Evolutionary conservation across 1,140 invertebrate species (phyloP), one percentile per base, ranked within the genome.

Genomic region (Planococcus citri): DNA sequence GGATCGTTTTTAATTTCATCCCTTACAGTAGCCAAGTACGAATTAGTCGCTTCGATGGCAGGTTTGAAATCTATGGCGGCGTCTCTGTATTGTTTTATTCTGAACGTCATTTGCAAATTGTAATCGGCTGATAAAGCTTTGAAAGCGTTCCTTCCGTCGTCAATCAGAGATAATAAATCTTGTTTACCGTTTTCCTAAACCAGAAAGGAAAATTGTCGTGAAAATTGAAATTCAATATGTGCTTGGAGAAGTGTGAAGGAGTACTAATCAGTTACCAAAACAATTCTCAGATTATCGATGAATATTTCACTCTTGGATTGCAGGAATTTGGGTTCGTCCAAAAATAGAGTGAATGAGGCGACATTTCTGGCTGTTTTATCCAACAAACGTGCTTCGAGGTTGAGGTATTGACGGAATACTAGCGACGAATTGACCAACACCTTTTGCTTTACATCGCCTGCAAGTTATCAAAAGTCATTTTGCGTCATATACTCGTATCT

Each of bases 1-100:
- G 60, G 60, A 64, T 64, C 60, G 20, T 24, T 27, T 64, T 64
- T 64, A 17, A 64, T 64, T 25, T 64, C 60, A 17, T 64, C 25
- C 17, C 25, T 64, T 4, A 64, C 21, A 4, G 20, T 25, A 24
- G 60, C 25, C 17, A 64, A 24, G 17, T 64, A 64, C 1, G 10
- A 9, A 64, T 64, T 64, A 14, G 60, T 9, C 8, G 60, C 10
- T 64, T 64, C 60, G 6, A 64, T 27, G 25, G 25, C 22, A 24
- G 60, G 60, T 64, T 17, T 64, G 22, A 64, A 25, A 1, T 64
- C 60, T 9, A 64, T 64, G 4, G 21, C 25, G 2, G 60, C 60
- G 6, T 24, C 25, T 17, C 60, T 24, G 20, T 64, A 64, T 64
- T 64, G 20, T 25, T 64, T 64, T 22, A 27, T 25, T 25, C 60